Evolutionary conservation across 2,113 vertebrate species (phyloP).

Genomic region (Argyrosomus japonicus): DNA sequence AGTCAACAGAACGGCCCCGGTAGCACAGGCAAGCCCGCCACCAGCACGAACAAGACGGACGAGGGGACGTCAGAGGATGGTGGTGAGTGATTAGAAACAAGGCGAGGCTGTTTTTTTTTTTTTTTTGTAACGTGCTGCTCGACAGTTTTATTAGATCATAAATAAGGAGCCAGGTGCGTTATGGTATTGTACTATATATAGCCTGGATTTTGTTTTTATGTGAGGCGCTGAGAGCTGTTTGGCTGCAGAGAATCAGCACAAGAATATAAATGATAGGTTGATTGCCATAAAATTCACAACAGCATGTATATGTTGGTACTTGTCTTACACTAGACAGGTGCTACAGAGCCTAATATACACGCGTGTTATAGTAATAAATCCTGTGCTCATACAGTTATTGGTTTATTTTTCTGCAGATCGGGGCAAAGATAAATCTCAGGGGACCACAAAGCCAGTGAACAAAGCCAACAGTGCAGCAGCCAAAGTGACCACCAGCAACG

Average conservation of each 20-base stretch:
- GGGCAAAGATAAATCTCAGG: conserved; percentile 93
- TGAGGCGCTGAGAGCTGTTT: too few relatives aligned
- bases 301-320: too few relatives aligned
- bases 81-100: conserved; percentile 81
- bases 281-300: neutral
- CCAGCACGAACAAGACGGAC: conserved; percentile 89
- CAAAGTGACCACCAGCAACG: conserved; percentile 82
- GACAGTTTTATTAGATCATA: neutral
- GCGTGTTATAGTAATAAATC: neutral
- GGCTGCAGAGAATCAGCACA: neutral
- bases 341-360: neutral
- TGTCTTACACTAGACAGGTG: neutral
- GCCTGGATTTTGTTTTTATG: too few relatives aligned
- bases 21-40: conserved; percentile 87
- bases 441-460: conserved; percentile 90
- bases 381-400: neutral
- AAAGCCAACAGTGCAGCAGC: conserved; percentile 89
- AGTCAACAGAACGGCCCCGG: conserved; percentile 95
- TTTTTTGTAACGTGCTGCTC: too few relatives aligned
- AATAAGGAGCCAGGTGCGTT: neutral
- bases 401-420: conserved; percentile 84
- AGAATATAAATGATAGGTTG: neutral
- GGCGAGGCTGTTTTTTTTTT: neutral
- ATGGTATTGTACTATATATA: neutral
- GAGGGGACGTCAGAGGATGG: conserved; percentile 91